Conservation (phyloP, 2,888 invertebrate genomes). For the Entomobrya proxima region DNA sequence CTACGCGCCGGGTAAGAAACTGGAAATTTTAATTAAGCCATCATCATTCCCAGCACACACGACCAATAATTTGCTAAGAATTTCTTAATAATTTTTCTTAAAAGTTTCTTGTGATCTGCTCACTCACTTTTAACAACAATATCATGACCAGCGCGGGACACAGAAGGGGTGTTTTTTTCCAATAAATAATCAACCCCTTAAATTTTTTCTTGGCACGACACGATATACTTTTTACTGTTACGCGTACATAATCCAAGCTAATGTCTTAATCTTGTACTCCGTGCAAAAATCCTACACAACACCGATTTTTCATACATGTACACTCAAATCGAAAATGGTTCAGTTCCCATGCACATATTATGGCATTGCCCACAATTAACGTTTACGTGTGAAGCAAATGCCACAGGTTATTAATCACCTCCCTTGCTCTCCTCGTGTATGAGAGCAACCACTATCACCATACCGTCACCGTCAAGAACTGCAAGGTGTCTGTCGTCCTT, state of each 20-base stretch:
- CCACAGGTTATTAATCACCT: slow-evolving; percentile 45
- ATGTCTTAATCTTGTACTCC: slow-evolving; percentile 47
- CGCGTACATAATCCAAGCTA: not conserved
- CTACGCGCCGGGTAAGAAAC: slow-evolving; percentile 49
- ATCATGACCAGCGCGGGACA: not conserved
- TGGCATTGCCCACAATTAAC: not conserved
- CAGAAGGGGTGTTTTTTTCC: slow-evolving; percentile 42
- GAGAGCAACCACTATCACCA: slow-evolving; percentile 47
- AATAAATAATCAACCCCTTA: slow-evolving; percentile 47
- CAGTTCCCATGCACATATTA: not conserved
- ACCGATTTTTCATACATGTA: not conserved
- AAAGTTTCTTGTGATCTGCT: slow-evolving; percentile 15
- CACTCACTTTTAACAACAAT: not conserved
- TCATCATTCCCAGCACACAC: slow-evolving; percentile 69
- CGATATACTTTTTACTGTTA: slow-evolving; percentile 2
- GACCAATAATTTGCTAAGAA: slow-evolving; percentile 56
- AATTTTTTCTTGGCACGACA: slow-evolving; percentile 41
- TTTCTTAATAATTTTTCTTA: slow-evolving; percentile 44
- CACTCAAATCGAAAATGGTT: not conserved
- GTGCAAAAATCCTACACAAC: not conserved
- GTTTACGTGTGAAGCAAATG: not conserved
- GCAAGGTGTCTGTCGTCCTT: slow-evolving; percentile 65
- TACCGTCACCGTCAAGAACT: slow-evolving; percentile 59
- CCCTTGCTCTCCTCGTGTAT: not conserved
- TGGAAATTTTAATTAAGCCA: slow-evolving; percentile 72